Evolutionary conservation across 1,140 invertebrate genomes (phyloP), one percentile per base, ranked within the genome.

Genomic region (Neodiprion fabricii): DNA sequence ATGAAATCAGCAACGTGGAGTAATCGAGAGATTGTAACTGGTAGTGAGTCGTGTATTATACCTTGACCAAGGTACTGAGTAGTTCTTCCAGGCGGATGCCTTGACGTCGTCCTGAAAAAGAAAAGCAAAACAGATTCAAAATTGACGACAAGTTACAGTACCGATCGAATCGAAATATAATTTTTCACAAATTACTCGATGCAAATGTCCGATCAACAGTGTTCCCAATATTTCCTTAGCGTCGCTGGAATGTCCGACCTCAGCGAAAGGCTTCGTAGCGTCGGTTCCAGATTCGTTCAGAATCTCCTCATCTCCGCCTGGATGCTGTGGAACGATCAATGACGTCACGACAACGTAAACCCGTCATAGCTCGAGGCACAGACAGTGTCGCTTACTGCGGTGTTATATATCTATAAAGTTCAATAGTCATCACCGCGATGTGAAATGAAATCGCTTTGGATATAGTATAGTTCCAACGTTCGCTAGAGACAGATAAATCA

Each of bases 241-340:
- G 89, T 96, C 95, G 49, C 91, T 88, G 72, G 95, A 96, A 87
- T 97, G 96, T 0, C 95, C 95, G 61, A 96, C 95, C 89, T 96
- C 95, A 84, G 95, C 93, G 88, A 97, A 97, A n/a, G 90, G 88
- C 81, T 93, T 92, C 48, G 95, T 96, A 2, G 90, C 93, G 88
- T 96, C 93, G 78, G 89, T 87, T n/a, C 95, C 95, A 48, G 91
- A 94, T 78, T 91, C 91, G 78, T 96, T 94, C 49, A 95, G 79
- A 9, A 97, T 85, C 7, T 95, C 90, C 77, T 97, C 95, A 84
- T 94, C 94, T 66, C 96, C 96, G 66, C 96, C 96, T 78, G 96
- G 96, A 90, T 97, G 96, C 95, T 92, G 70, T 61, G 53, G 9
- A 61, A 61, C 53, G 53, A 61, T 61, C n/a, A 61, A 12, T 12